Evolutionary conservation across 2,797 vertebrate species (phyloP), one percentile per base, ranked within the genome.

Genomic region (Echeneis naucrates): DNA sequence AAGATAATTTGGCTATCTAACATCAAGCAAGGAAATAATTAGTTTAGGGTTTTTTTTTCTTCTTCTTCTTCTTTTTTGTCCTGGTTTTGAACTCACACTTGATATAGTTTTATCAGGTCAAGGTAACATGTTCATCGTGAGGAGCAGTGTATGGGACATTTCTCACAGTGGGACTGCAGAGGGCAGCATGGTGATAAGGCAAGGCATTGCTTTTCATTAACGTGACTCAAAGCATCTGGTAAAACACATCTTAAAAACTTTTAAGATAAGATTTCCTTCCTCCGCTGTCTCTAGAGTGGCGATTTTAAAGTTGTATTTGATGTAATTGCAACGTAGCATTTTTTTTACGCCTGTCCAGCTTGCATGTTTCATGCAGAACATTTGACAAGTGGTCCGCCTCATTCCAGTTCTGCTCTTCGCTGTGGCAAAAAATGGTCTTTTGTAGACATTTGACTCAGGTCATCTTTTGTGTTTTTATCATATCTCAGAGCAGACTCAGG

Each of bases 21-120:
- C 92, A 93, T 92, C 89, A 94, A 91, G 88, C 81, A 87, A 72
- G 82, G 63, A 92, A 90, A 92, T 90, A 90, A 92, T 94, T 84
- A 89, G n/a, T n/a, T n/a, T n/a, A n/a, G n/a, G 73, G 21, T 44
- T 72, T 51, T 50, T 72, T 50, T 83, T 68, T 48, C 30, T n/a
- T 38, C 13, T 72, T 80, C 87, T 87, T 47, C 37, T n/a, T 38
- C 13, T 71, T 80, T 88, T 87, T 86, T 81, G 74, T 84, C 84
- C 84, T 87, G 84, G 69, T 92, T 93, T 87, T 91, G 82, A 92
- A 92, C 90, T 87, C 72, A 44, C 44, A 65, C 58, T 63, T 51
- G 45, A 52, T 83, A 17, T 70, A 82, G 58, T 81, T 87, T 92
- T 88, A 87, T 83, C 80, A 89, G 89, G 93, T 93, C 92, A 93